phyloP scores from a whole-genome alignment of 2,113 vertebrate species.

The Maccullochella peelii region DNA sequence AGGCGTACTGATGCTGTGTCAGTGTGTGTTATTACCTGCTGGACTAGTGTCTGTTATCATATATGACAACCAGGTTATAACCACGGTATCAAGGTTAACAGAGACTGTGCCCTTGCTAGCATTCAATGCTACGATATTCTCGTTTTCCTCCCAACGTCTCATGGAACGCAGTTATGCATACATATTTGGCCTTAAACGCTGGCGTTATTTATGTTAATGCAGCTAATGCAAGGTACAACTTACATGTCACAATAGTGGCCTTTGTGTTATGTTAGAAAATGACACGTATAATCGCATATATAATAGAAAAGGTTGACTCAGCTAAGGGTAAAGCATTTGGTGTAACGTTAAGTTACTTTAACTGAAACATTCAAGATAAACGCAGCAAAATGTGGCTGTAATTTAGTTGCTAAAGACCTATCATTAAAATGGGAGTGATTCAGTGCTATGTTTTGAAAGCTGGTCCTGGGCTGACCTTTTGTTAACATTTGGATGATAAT shows the following conservation, averaged over 20 bases:
- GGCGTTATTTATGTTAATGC: neutral
- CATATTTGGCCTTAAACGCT: constrained; percentile 22
- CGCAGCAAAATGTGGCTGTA: neutral
- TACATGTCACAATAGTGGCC: neutral
- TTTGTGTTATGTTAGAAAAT: neutral
- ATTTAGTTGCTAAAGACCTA: neutral
- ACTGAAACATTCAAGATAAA: neutral
- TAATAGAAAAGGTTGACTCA: too few species aligned
- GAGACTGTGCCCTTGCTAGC: constrained; percentile 48
- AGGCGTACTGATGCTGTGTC: constrained; percentile 35
- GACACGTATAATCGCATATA: too few species aligned
- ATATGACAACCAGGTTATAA: neutral
- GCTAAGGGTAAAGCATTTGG: neutral
- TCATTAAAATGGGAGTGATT: neutral
- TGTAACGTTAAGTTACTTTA: neutral
- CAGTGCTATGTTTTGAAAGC: neutral
- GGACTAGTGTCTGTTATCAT: neutral
- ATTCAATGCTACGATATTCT: constrained; percentile 19
- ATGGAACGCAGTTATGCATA: constrained; percentile 17
- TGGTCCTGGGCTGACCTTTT: neutral
- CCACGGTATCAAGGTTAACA: neutral
- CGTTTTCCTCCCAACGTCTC: neutral
- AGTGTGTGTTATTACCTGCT: neutral
- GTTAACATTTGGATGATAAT: constrained; percentile 8
- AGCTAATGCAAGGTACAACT: neutral